Base-by-base conservation (phyloP, 2,888 invertebrate genomes). In the Latrodectus elegans region DNA sequence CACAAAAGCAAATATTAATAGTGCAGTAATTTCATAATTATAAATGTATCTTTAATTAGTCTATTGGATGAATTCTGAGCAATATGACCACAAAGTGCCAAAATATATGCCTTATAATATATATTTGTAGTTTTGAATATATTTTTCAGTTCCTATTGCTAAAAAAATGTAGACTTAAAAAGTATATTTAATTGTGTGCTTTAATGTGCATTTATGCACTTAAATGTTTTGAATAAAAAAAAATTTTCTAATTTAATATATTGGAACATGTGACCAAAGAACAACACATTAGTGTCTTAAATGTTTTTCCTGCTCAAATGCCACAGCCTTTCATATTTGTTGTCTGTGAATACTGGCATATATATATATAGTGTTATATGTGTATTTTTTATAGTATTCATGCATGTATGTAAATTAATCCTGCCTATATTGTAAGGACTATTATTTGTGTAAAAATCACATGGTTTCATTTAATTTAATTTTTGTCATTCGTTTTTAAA, bases 281-380 rank as follows among this genome's bases (percentile, higher is more conserved):
- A 71, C 60, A 72, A 53, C 81, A 82, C 64, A 53, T 71, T 81
- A 87, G 86, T 87, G 86, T 87, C 86, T 87, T 87, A 86, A 71
- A 70, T n/a, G 12, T 67, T 14, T 86, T n/a, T 76, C 76, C 81
- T 81, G 86, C 86, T 87, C 86, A 87, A 87, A 70, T 68, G 67
- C 70, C 26, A 77, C 73, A 73, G 67, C 86, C 73, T 81, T 86
- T 38, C 14, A 70, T 26, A 52, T 11, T 67, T 77, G 49, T 49
- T 51, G 68, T 51, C 10, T 78, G 14, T 86, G 65, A 71, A 73
- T 77, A 84, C 72, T 81, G 14, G 55, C 67, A 72, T 70, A 65
- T 70, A 38, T 68, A 75, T 83, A 70, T 70, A 38, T 68, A 17
- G 52, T 68, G 55, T 80, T 72, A 71, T 80, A 71, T 74, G 81